Base-by-base conservation (phyloP, 2,797 vertebrate species). In the Emys orbicularis region DNA sequence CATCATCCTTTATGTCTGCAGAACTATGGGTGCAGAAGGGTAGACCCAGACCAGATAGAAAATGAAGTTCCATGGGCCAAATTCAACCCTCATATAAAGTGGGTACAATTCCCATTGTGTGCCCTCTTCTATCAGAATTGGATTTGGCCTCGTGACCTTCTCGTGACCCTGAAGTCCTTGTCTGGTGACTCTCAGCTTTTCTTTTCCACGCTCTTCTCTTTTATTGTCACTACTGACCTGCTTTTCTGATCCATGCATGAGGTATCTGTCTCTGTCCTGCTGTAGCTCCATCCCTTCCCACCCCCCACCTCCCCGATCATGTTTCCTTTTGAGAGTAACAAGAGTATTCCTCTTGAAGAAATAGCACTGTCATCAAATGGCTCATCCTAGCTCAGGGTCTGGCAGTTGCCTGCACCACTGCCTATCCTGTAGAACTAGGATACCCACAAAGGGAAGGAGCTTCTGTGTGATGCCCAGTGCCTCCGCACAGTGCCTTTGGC, bases 1-100 rank as follows among this genome's bases (percentile, higher is more conserved):
- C 93, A 41, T 54, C 61, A 65, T n/a, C 34, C 54, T 90, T 44
- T 37, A 4, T 56, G 1, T 3, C 2, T 83, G 2, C 82, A 6
- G 88, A 61, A 89, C 29, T 23, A 50, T 50, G 88, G 87, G 31
- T 3, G 37, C 12, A 89, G 89, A 87, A 90, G 41, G 74, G 23
- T n/a, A 80, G 50, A 31, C 88, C 41, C 57, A 82, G 23, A 56
- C 16, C 29, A 57, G 77, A 34, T 13, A 95, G 81, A n/a, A 88
- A n/a, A 37, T 92, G 83, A 41, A 49, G 10, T 41, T 74, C 37
- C 65, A 89, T 44, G 34, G 8, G 54, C 85, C 74, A 81, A 89
- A 53, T n/a, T n/a, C n/a, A n/a, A n/a, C n/a, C n/a, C n/a, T n/a
- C n/a, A n/a, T n/a, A n/a, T n/a, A n/a, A n/a, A n/a, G n/a, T n/a